These are phyloP conservation scores for Gymnogyps californianus DNA, from an alignment of 2,113 vertebrate genomes.

Conservation along the genomic window DNA sequence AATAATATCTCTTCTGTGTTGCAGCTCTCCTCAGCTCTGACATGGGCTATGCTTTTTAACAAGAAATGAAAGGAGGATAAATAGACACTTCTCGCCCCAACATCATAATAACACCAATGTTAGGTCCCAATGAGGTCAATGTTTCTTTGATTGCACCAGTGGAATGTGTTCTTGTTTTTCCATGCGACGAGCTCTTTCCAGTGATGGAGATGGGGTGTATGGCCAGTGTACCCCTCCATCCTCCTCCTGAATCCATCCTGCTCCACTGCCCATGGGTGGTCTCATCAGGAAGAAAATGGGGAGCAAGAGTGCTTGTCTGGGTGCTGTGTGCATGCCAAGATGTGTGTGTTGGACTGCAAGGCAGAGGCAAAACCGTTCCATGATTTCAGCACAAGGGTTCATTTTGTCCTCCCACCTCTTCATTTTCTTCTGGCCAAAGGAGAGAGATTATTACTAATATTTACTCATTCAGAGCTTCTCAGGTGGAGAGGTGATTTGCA, in stretches of 20 bases:
- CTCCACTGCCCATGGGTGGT: neutral
- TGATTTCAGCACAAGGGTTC: neutral
- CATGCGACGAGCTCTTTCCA: neutral
- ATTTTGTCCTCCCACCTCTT: neutral
- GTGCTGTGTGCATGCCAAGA: neutral
- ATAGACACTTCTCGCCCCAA: constrained; percentile 50
- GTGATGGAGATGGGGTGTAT: neutral
- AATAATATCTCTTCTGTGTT: constrained; percentile 74
- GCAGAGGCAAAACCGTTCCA: neutral
- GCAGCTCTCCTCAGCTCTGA: constrained; percentile 36
- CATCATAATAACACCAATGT: neutral
- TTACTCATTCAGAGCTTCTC: neutral
- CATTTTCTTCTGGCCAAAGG: neutral
- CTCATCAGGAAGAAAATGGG: neutral
- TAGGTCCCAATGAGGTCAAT: neutral
- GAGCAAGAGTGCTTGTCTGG: neutral
- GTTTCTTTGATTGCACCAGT: neutral
- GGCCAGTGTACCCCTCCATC: neutral
- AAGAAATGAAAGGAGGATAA: constrained; percentile 61
- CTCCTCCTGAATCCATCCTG: neutral
- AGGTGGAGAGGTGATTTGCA: neutral
- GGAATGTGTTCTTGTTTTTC: neutral
- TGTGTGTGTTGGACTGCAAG: neutral
- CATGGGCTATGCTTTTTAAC: constrained; percentile 68
- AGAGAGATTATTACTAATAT: neutral